Conservation (phyloP, 2,797 vertebrate genomes). For the Heliangelus exortis region DNA sequence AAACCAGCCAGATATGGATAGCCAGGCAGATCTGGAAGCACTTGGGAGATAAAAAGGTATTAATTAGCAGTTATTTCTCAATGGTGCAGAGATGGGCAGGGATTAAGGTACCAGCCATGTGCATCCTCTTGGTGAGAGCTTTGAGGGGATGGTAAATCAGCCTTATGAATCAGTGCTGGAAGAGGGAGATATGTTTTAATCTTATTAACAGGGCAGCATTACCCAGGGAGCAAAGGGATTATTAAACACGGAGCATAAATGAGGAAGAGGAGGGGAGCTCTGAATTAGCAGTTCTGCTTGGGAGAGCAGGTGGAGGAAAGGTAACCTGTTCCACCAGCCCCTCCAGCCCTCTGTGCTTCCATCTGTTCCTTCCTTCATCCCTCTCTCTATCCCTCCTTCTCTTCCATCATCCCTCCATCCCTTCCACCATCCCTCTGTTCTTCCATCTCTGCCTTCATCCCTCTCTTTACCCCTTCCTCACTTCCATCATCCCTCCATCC, state of each 20-base stretch:
- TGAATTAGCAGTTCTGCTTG: background rate
- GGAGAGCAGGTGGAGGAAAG: background rate
- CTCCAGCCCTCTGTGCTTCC: background rate
- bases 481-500: no score
- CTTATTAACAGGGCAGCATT: constrained; percentile 66
- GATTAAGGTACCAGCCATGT: constrained; percentile 62
- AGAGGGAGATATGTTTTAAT: constrained; percentile 74
- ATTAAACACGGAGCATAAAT: background rate
- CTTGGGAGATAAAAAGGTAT: constrained; percentile 52
- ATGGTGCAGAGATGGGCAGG: constrained; percentile 42
- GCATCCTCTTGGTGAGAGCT: constrained; percentile 8
- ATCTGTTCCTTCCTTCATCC: background rate
- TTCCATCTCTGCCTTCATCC: background rate
- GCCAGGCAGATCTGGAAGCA: background rate
- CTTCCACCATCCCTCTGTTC: no score
- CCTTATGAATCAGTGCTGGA: constrained; percentile 55
- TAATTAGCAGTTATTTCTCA: constrained; percentile 70
- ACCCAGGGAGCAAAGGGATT: constrained; percentile 16
- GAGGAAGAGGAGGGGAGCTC: background rate
- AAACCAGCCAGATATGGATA: background rate
- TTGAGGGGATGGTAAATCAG: constrained; percentile 69
- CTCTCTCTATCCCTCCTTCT: no score
- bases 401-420: rapidly evolving
- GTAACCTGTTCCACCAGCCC: rapidly evolving
- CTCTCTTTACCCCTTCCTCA: background rate